Evolutionary conservation across 1,140 invertebrate genomes (phyloP), one percentile per base, ranked within the genome.

Genomic region (Leptinotarsa defecta): DNA sequence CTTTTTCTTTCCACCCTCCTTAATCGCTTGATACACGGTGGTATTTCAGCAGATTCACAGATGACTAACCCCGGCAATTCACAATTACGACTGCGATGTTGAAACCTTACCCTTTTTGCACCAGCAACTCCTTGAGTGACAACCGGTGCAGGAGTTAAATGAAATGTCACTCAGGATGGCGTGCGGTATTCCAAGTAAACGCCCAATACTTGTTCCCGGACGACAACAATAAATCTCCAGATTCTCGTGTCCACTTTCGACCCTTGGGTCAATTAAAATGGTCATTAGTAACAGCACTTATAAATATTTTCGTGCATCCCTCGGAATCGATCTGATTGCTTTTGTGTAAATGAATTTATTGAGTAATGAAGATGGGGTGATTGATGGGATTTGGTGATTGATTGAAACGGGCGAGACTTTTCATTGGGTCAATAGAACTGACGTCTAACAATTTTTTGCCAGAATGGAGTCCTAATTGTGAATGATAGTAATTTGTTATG

Each of bases 111-210:
- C 68, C 69, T 74, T 83, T 77, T 81, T 78, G 81, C 82, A 75
- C 76, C 77, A 82, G 65, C 67, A 77, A 73, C 72, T 62, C 43
- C 76, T 76, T 84, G 83, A 84, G 80, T 83, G 83, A 83, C 83
- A 83, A 81, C 75, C 78, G 75, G 78, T 77, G 78, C 76, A 81
- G 80, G 81, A 84, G 81, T 84, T 84, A 84, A 84, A 84, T 84
- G 83, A 84, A 84, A 84, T 80, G 83, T 84, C 83, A 84, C 78
- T 84, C 83, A 84, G 82, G 83, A 82, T 81, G 79, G 82, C 78
- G 75, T 78, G 77, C 76, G 77, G 78, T 81, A 74, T 78, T 78
- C 78, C 70, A 63, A 68, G 78, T 79, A 74, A 72, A 82, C 81
- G 83, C 83, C 83, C 82, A 82, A 80, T 83, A 74, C 82, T 82